Evolutionary conservation across 1,140 invertebrate species (phyloP).

Genomic region (Zaprionus capensis): DNA sequence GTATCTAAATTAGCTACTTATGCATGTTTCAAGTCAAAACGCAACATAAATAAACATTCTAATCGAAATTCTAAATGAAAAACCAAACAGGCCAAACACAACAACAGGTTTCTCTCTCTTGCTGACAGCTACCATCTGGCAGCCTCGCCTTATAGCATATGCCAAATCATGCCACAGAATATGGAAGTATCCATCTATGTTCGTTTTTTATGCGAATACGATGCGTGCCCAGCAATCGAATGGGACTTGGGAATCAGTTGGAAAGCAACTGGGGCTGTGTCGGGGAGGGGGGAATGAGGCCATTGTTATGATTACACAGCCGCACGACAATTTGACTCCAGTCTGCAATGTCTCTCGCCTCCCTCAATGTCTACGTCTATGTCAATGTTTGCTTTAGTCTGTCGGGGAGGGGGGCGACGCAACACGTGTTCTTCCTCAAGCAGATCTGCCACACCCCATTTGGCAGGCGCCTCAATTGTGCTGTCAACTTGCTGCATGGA

Average conservation of each 20-base stretch:
- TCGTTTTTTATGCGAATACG: conserved; percentile 23
- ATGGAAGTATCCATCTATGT: conserved; percentile 10
- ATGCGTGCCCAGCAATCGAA: conserved; percentile 68
- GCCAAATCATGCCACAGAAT: conserved; percentile 11
- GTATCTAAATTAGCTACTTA: conserved; percentile 43
- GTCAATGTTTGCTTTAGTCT: conserved; percentile 9
- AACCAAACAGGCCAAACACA: conserved; percentile 46
- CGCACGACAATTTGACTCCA: conserved; percentile 11
- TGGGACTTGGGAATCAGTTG: conserved; percentile 31
- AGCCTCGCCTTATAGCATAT: conserved; percentile 25
- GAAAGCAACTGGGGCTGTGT: not conserved
- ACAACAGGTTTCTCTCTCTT: conserved; percentile 2
- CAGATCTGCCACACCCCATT: conserved; percentile 2
- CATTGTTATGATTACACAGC: conserved; percentile 26
- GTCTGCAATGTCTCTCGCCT: not conserved
- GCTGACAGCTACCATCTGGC: conserved; percentile 55
- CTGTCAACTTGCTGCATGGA: conserved; percentile 1
- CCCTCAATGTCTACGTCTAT: conserved; percentile 1
- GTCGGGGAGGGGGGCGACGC: not conserved
- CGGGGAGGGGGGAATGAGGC: not conserved
- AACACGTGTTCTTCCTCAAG: conserved; percentile 22
- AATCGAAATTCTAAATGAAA: conserved; percentile 52
- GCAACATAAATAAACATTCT: conserved; percentile 60
- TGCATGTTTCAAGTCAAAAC: conserved; percentile 26
- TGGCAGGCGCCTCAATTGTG: conserved; percentile 1